phyloP scores from a whole-genome alignment of 1,140 invertebrate species.

The Proctacanthus coquilletti region DNA sequence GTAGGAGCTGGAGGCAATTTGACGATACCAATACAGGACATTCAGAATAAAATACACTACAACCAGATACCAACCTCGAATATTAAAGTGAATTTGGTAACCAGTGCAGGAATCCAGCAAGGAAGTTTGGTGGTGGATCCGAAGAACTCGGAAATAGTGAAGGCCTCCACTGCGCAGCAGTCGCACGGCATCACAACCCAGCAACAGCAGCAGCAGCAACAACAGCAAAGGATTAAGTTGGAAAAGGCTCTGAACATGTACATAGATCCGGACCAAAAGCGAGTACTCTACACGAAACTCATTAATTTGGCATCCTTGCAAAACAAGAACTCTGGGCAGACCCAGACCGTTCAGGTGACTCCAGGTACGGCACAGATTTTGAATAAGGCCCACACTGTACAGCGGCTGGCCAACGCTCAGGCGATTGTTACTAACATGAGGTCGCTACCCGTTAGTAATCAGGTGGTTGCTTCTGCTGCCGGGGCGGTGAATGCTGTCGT shows the following conservation, averaged over 20 bases:
- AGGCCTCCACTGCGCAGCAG: neutral
- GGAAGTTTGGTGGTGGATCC: constrained; percentile 3
- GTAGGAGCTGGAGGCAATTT: constrained; percentile 11
- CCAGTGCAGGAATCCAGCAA: constrained; percentile 10
- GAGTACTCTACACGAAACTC: constrained; percentile 24
- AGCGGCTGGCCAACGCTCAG: constrained; percentile 20
- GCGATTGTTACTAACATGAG: constrained; percentile 21
- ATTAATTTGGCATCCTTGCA: constrained; percentile 25
- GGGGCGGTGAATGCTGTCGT: constrained; percentile 5
- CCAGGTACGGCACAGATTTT: constrained; percentile 6
- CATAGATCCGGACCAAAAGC: constrained; percentile 13
- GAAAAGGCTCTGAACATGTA: neutral
- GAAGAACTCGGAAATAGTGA: constrained; percentile 1
- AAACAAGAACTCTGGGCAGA: constrained; percentile 26
- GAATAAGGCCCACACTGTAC: constrained; percentile 18
- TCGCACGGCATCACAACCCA: constrained; percentile 4
- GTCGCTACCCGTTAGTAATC: constrained; percentile 18
- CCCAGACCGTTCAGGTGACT: constrained; percentile 24
- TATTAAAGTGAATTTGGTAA: constrained; percentile 26
- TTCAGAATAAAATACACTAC: constrained; percentile 17
- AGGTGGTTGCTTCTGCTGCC: constrained; percentile 16
- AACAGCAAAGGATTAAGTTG: constrained; percentile 16
- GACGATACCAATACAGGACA: constrained; percentile 17
- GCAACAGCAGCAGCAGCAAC: constrained; percentile 15
- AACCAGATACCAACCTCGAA: constrained; percentile 24